Base-by-base conservation (phyloP, 2,113 vertebrate species). In the Capreolus pygargus region DNA sequence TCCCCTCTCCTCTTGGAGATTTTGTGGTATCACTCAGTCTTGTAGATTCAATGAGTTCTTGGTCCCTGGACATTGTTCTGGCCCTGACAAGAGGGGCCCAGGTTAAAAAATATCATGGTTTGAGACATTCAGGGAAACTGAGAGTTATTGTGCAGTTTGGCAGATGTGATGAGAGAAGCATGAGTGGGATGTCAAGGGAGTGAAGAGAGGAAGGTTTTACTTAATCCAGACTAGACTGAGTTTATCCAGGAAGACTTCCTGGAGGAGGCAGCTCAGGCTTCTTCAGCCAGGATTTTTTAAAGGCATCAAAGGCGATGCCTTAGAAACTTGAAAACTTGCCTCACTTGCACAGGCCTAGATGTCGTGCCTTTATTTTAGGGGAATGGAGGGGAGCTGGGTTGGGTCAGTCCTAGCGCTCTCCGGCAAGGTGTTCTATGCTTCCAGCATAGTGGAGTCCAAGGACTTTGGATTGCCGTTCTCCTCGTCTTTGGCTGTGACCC, bases 171-270 rank as follows among this genome's bases (percentile, higher is more conserved):
- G 58, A 61, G 54, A 12, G 39, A 60, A 60, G 27, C 52, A 1
- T 11, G 6, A 19, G 21, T 15, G 33, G 52, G 74, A 43, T 85
- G 5, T 91, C 74, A 27, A 64, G 33, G 45, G 36, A 89, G 79
- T 23, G 50, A 39, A 30, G 47, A 84, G 23, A 45, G 28, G 47
- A 55, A 54, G 45, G 1, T 7, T 2, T 2, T 13, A 3, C 4
- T n/a, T 54, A 19, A 74, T 81, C 21, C 36, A 36, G 21, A 55
- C 7, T 6, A 82, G 45, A 58, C 81, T 43, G 74, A 50, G 64
- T 23, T 13, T 19, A 81, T 87, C 50, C 17, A 33, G 86, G 60
- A 50, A 61, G 86, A 67, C 96, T 96, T 94, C 89, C 78, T 60
- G 33, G 50, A 93, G 45, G 60, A 50, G n/a, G 36, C 39, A n/a